Evolutionary conservation across 2,113 vertebrate genomes (phyloP).

Genomic region (Tenrec ecaudatus): DNA sequence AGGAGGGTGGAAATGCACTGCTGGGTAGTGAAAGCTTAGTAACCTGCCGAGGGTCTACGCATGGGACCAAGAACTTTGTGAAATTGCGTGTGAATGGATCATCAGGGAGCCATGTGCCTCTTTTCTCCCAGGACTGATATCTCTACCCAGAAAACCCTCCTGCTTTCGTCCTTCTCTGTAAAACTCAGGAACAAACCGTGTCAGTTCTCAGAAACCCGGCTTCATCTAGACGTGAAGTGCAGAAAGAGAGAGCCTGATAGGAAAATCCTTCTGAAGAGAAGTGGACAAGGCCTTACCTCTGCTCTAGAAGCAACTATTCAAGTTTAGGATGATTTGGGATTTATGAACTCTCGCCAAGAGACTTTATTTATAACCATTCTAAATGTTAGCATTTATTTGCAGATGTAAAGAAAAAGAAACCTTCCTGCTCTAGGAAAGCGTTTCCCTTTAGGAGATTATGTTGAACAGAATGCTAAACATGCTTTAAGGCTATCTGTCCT

Average conservation of each 20-base stretch:
- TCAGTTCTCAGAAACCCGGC: background rate
- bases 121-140: background rate
- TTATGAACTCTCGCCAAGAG: background rate
- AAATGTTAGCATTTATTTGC: background rate
- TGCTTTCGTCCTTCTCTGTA: background rate
- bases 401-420: background rate
- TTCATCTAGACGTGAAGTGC: background rate
- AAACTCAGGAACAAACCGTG: background rate
- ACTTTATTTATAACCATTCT: background rate
- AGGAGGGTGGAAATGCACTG: background rate
- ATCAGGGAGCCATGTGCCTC: background rate
- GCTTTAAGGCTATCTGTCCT: background rate
- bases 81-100: background rate
- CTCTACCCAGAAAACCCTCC: background rate
- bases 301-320: background rate
- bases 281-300: background rate
- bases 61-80: background rate
- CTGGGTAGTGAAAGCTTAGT: background rate
- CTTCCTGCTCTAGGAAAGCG: slow-evolving; percentile 1
- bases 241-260: background rate
- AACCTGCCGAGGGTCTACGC: background rate
- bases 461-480: background rate
- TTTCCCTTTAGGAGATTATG: slow-evolving; percentile 31
- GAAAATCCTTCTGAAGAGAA: background rate
- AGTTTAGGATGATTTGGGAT: background rate